Conservation (phyloP, 2,888 invertebrate genomes). For the Drosophila picticornis region DNA sequence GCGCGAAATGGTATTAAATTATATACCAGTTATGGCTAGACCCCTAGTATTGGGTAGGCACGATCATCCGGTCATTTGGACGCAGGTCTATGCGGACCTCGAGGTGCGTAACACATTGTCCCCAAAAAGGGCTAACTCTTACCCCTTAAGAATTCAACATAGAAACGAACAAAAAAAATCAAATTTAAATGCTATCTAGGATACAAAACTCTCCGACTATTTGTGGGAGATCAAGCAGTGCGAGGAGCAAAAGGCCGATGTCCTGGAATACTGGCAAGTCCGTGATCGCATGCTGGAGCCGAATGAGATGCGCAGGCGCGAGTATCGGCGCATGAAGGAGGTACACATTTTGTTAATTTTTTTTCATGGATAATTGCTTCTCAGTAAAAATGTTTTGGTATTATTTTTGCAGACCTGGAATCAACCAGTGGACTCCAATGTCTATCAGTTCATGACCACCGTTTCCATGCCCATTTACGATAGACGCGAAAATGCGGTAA, state of each 20-base stretch:
- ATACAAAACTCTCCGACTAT: conserved; percentile 96
- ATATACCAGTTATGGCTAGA: conserved; percentile 98
- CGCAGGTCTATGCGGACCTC: conserved; percentile 97
- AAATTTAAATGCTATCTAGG: conserved; percentile 85
- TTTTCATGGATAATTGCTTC: not conserved
- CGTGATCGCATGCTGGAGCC: conserved; percentile 87
- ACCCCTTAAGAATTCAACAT: not conserved
- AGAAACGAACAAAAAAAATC: conserved; percentile 4
- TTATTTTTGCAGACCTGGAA: conserved; percentile 80
- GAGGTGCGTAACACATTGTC: conserved; percentile 87
- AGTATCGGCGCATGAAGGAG: conserved; percentile 81
- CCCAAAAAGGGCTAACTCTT: conserved; percentile 11
- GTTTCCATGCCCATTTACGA: conserved; percentile 97
- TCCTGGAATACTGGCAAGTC: conserved; percentile 88
- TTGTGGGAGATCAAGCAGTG: conserved; percentile 94
- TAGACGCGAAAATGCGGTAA: conserved; percentile 93
- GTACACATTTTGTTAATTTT: conserved; percentile 41
- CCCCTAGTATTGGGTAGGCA: conserved; percentile 95
- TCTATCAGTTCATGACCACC: conserved; percentile 95
- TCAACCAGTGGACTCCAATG: conserved; percentile 86
- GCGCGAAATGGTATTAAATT: conserved; percentile 97
- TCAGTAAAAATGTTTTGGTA: not conserved
- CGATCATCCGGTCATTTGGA: conserved; percentile 97
- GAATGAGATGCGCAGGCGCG: conserved; percentile 87
- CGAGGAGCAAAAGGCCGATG: conserved; percentile 91